Conservation (phyloP, 2,113 vertebrate genomes). For the Scatophagus argus region DNA sequence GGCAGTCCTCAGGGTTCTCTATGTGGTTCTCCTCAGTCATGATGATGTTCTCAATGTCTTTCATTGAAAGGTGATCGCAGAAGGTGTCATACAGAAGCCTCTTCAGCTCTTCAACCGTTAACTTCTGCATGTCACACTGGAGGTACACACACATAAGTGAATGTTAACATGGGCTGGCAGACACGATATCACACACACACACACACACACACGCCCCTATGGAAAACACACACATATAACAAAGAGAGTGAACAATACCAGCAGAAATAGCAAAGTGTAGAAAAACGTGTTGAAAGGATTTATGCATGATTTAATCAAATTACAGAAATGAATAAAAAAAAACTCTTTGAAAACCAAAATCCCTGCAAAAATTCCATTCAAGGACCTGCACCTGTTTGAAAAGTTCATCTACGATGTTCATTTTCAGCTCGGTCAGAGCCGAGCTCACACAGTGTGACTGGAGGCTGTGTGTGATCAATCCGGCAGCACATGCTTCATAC, state of each 20-base stretch:
- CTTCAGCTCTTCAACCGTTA: slow-evolving; percentile 98
- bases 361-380: background rate
- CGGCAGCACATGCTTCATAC: slow-evolving; percentile 37
- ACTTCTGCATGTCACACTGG: slow-evolving; percentile 98
- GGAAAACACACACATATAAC: background rate
- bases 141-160: slow-evolving; percentile 36
- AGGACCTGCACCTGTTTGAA: slow-evolving; percentile 6
- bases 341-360: no score
- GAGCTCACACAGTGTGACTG: slow-evolving; percentile 16
- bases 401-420: slow-evolving; percentile 3
- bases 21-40: slow-evolving; percentile 99
- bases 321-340: no score
- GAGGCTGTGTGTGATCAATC: slow-evolving; percentile 44
- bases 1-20: slow-evolving; percentile 92
- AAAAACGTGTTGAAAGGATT: background rate
- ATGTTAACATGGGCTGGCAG: slow-evolving; percentile 19
- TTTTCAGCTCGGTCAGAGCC: slow-evolving; percentile 23
- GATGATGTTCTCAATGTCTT: slow-evolving; percentile 99
- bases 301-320: no score
- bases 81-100: slow-evolving; percentile 97
- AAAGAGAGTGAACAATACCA: background rate
- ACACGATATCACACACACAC: background rate
- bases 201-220: background rate
- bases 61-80: slow-evolving; percentile 99
- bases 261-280: no score